A percentile compares a stretch with the other conserved stretches of the same genome.
Conservation (phyloP, 2,888 invertebrate species). For the Dugesia japonica region DNA sequence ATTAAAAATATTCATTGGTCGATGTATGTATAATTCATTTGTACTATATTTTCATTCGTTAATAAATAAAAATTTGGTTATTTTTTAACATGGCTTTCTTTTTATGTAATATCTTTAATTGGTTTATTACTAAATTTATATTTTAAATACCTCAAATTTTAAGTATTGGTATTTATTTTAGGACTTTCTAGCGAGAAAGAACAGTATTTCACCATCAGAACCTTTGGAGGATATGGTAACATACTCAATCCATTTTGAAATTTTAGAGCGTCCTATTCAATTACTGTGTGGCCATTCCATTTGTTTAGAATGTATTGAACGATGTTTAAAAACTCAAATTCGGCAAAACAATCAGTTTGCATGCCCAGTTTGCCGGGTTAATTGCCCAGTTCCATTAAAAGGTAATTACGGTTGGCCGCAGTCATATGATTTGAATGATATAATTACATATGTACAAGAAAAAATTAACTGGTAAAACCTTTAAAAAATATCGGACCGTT, state of each 20-base stretch:
- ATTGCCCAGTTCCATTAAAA: slow-evolving; percentile 9
- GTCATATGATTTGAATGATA: not conserved
- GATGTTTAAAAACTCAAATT: not conserved
- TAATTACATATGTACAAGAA: slow-evolving; percentile 23
- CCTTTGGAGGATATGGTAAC: slow-evolving; percentile 26
- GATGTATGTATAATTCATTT: no score
- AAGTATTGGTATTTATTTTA: no score
- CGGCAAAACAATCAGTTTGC: not conserved
- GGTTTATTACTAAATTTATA: no score
- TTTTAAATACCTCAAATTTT: no score
- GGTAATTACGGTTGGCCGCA: slow-evolving; percentile 16
- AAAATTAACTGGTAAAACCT: not conserved
- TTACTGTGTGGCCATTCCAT: slow-evolving; percentile 24
- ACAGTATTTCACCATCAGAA: slow-evolving; percentile 11
- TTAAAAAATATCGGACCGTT: not conserved
- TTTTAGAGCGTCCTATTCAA: slow-evolving; percentile 22
- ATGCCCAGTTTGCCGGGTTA: slow-evolving; percentile 21
- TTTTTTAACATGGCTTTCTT: no score
- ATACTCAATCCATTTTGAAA: slow-evolving; percentile 17
- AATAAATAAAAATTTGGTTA: no score
- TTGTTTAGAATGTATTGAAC: slow-evolving; percentile 13
- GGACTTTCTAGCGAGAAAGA: not conserved
- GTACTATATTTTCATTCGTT: no score
- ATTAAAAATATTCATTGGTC: no score
- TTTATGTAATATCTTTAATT: no score